A percentile compares a stretch with the other conserved stretches of the same genome.
These are phyloP conservation scores for Lytechinus variegatus DNA, from an alignment of 35 echinoderm and acorn worm genomes.

Conservation along the genomic window DNA sequence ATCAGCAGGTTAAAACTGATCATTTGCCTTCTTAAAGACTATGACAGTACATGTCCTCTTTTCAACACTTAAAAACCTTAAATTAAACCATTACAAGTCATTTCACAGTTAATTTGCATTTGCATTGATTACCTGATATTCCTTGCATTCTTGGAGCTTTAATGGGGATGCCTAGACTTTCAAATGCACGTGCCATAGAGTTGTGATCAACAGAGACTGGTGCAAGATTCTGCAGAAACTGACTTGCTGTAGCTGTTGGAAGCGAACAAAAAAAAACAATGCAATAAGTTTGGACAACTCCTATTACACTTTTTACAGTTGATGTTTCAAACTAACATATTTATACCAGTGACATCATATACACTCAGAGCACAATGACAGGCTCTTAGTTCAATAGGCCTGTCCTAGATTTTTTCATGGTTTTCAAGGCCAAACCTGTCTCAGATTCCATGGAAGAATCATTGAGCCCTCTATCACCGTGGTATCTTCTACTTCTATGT, in stretches of 20 bases:
- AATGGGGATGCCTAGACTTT: conserved; percentile 66
- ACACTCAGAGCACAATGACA: no score
- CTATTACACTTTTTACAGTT: no score
- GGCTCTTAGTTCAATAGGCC: no score
- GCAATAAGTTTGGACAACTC: background rate
- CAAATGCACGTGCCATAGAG: conserved; percentile 71
- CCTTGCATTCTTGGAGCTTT: conserved; percentile 62
- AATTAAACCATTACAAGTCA: no score
- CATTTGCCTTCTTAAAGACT: background rate
- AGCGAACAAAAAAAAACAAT: conserved; percentile 6
- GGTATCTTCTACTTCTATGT: no score
- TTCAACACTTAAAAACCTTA: background rate
- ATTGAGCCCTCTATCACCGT: no score
- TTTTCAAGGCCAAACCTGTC: no score
- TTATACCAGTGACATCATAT: no score
- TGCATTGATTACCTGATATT: conserved; percentile 32
- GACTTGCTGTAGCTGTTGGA: conserved; percentile 7
- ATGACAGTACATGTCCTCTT: background rate
- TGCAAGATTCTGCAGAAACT: conserved; percentile 39
- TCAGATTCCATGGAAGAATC: no score
- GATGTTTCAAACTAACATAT: no score
- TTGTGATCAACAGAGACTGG: conserved; percentile 63
- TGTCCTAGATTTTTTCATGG: no score
- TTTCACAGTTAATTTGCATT: no score
- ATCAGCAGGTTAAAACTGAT: background rate